Conservation (phyloP, 2,888 invertebrate species). For the Cinara cedri region DNA sequence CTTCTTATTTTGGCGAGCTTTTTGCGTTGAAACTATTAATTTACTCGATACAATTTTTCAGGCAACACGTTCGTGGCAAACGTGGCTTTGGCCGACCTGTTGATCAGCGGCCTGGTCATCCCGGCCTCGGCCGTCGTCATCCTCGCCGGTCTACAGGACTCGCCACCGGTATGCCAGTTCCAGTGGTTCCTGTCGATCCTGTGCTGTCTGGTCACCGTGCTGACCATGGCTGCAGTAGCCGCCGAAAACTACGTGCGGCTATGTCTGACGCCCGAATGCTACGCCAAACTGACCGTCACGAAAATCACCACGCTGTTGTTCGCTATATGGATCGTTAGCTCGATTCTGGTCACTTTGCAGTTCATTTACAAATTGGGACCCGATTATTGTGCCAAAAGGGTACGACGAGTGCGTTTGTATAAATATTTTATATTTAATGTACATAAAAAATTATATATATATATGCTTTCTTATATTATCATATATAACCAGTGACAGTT, state of each 20-base stretch:
- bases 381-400: conserved; percentile 69
- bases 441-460: no score
- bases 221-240: conserved; percentile 71
- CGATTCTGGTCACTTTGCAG: conserved; percentile 69
- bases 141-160: conserved; percentile 70
- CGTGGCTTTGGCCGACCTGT: conserved; percentile 74
- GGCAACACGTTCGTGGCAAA: conserved; percentile 75
- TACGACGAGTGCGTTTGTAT: conserved; percentile 21
- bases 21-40: neutral
- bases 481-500: no score
- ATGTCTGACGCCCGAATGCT: conserved; percentile 67
- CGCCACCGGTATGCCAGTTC: conserved; percentile 69
- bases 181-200: conserved; percentile 73
- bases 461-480: no score
- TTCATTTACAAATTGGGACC: conserved; percentile 70
- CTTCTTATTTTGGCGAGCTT: no score
- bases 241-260: conserved; percentile 72
- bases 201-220: conserved; percentile 71
- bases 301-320: conserved; percentile 67
- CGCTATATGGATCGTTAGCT: conserved; percentile 68
- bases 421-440: neutral
- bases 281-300: conserved; percentile 65
- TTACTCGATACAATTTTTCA: conserved; percentile 61
- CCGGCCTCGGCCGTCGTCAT: conserved; percentile 75
- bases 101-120: conserved; percentile 73